A percentile compares a stretch with the other conserved stretches of the same genome.
phyloP scores from a whole-genome alignment of 2,797 vertebrate genomes.

The Falco cherrug region DNA sequence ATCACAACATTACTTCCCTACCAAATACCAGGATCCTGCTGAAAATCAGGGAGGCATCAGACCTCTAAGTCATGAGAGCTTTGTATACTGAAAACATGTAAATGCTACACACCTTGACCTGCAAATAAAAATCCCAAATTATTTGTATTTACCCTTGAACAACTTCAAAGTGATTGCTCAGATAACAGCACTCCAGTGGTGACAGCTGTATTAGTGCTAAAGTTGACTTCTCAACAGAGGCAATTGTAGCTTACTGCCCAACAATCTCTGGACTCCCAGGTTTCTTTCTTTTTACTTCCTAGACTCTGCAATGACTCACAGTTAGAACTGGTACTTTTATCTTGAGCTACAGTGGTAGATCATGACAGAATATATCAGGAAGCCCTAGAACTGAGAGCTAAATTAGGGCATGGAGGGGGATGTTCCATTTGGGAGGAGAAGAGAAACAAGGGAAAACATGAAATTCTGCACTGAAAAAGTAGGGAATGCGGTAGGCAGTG shows the following conservation, averaged over 20 bases:
- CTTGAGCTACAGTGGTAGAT: background rate
- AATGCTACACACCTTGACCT: background rate
- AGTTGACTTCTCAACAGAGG: background rate
- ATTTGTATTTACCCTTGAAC: background rate
- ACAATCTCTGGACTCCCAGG: background rate
- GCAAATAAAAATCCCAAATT: background rate
- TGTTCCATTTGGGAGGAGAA: background rate
- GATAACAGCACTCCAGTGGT: background rate
- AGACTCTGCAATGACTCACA: background rate
- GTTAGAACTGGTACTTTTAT: background rate
- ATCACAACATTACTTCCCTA: background rate
- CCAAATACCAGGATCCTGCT: background rate
- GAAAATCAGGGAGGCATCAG: background rate
- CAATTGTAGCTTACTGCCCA: background rate
- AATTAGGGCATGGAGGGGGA: background rate
- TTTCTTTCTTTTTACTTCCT: background rate
- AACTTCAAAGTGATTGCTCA: background rate
- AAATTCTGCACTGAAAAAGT: background rate
- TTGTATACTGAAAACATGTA: background rate
- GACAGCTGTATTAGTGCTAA: background rate
- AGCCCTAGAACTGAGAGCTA: background rate
- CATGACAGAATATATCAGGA: background rate
- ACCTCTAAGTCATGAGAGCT: background rate
- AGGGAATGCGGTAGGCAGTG: background rate
- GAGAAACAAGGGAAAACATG: background rate